These are phyloP conservation scores for Ciona savignyi DNA, from an alignment of 23 tunicate species.

Conservation along the genomic window DNA sequence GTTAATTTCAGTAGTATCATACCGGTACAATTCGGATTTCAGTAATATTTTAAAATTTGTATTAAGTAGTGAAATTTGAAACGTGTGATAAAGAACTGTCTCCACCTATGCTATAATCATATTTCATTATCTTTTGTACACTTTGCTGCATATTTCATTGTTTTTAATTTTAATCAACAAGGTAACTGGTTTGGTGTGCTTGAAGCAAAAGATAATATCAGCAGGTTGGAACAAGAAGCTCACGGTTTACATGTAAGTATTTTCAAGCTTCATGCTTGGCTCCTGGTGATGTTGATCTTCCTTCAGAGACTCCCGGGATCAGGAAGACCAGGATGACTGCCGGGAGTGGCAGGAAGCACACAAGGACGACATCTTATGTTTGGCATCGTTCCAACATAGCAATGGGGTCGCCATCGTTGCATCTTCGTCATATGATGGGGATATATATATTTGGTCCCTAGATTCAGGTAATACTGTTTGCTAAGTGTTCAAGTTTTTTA, in stretches of 20 bases:
- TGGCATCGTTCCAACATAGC: constrained; percentile 34
- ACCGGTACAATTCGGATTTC: too few species aligned
- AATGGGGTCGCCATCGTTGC: constrained; percentile 62
- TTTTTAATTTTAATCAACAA: too few species aligned
- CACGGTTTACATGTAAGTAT: constrained; percentile 55
- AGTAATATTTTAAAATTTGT: too few species aligned
- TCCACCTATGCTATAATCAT: too few species aligned
- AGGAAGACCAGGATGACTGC: constrained; percentile 15
- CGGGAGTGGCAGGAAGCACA: constrained; percentile 59
- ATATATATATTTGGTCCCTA: constrained; percentile 73
- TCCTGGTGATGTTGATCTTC: background rate
- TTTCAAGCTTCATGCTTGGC: background rate
- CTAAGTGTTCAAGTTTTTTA: background rate
- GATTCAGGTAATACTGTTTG: constrained; percentile 50
- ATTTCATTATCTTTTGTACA: too few species aligned
- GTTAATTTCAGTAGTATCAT: too few species aligned
- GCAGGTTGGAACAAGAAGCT: constrained; percentile 79
- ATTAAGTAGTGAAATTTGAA: too few species aligned
- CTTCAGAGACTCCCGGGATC: constrained; percentile 22
- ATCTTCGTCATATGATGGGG: constrained; percentile 88
- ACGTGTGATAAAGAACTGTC: too few species aligned
- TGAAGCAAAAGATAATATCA: constrained; percentile 56
- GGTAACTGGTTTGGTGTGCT: constrained; percentile 74
- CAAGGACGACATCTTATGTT: constrained; percentile 70
- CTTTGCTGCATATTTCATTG: too few species aligned